Base-by-base conservation (phyloP, 2,797 vertebrate genomes). In the Scleropages formosus region DNA sequence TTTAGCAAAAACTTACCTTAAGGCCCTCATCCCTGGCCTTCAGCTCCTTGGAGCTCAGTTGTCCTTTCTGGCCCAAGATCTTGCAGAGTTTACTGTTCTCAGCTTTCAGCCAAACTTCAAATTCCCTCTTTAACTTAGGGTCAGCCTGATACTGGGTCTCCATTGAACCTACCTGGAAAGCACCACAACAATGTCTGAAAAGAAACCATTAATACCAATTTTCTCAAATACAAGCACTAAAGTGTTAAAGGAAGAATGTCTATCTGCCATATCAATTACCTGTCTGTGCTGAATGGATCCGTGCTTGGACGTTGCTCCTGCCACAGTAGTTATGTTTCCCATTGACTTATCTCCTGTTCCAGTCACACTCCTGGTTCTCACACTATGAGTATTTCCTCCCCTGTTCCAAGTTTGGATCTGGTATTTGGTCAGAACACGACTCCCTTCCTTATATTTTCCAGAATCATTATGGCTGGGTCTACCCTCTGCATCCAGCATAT, bases 101-200 rank as follows among this genome's bases (percentile, higher is more conserved):
- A 69, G 46, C 86, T 82, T 73, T 82, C 49, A 98, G 82, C 96
- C 95, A 98, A 8, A 82, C 85, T 80, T 95, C 90, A 73, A 99
- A 99, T 84, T 89, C 76, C 0, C 47, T 77, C 72, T 87, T 82
- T 44, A 86, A 88, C 62, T 77, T 24, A 70, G 75, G 77, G 39
- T 83, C 86, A 0, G 79, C 81, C 0, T 0, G 78, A 60, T 67
- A 49, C 0, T 0, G 51, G 4, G 13, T 81, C 62, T 82, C 79
- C 20, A 67, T 85, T 13, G n/a, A 13, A 4, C 20, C 58, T 13
- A 8, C 79, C 90, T 92, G 81, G 46, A 4, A 78, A 79, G 20
- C 46, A 67, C 27, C 49, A 75, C 18, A 61, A 65, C 12, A 8
- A 51, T 13, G 10, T 79, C 89, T 91, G 81, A 31, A 3, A 78